Conservation (phyloP, 2,797 vertebrate genomes). For the Scolopax rusticola region DNA sequence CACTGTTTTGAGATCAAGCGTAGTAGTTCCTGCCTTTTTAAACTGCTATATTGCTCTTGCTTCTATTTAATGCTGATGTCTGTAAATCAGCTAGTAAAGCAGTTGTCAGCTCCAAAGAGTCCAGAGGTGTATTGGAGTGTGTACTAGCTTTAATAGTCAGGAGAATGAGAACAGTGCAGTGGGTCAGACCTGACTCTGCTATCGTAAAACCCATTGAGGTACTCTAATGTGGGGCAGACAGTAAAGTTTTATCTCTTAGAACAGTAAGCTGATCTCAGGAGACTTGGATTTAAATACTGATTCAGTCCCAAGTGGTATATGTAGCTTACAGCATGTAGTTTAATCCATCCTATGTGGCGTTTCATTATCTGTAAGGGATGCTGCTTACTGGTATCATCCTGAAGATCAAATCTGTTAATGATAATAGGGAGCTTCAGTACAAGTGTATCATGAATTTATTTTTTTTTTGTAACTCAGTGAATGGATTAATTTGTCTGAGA, state of each 20-base stretch:
- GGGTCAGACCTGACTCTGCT: background rate
- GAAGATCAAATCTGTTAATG: background rate
- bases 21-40: background rate
- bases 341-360: background rate
- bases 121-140: background rate
- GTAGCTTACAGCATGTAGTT: background rate
- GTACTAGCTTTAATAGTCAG: background rate
- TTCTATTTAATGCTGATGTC: background rate
- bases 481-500: background rate
- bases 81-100: background rate
- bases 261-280: background rate
- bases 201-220: background rate
- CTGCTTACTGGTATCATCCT: background rate
- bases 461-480: background rate
- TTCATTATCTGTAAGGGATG: background rate
- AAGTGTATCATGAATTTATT: background rate
- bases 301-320: background rate
- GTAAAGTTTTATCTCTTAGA: background rate
- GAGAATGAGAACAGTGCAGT: background rate
- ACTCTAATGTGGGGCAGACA: background rate
- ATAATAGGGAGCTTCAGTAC: background rate
- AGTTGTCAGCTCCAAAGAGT: background rate
- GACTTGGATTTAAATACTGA: background rate
- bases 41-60: background rate
- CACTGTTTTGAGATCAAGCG: background rate